phyloP scores from a whole-genome alignment of 2,797 vertebrate genomes.

The Philypnodon macrostomus region DNA sequence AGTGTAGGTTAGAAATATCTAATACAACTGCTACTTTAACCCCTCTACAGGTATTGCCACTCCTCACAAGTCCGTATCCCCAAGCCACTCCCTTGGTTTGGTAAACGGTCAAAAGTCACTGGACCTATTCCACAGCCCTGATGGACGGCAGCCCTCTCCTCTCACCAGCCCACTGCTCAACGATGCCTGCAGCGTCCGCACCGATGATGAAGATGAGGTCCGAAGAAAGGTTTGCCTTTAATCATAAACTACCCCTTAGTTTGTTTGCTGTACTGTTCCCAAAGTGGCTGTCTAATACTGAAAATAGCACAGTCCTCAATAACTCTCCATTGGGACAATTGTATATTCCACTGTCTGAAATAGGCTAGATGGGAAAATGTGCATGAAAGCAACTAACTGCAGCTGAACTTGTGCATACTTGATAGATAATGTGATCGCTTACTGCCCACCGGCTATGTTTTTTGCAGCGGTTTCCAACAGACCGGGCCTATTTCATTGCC shows the following conservation, averaged over 20 bases:
- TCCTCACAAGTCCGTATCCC: slow-evolving; percentile 86
- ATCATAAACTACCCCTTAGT: background rate
- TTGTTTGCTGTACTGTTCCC: slow-evolving; percentile 6
- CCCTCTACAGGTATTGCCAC: slow-evolving; percentile 80
- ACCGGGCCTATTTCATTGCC: slow-evolving; percentile 92
- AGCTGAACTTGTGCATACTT: background rate
- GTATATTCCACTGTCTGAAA: slow-evolving; percentile 31
- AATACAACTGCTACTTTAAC: slow-evolving; percentile 1
- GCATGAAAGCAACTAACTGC: background rate
- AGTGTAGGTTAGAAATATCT: too few relatives aligned
- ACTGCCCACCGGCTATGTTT: slow-evolving; percentile 24
- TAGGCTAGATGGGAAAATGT: slow-evolving; percentile 13
- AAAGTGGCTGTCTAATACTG: slow-evolving; percentile 14
- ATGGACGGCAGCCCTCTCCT: slow-evolving; percentile 87
- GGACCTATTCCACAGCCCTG: slow-evolving; percentile 84
- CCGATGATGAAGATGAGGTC: slow-evolving; percentile 90
- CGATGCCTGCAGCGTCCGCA: slow-evolving; percentile 83
- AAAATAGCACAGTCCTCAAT: slow-evolving; percentile 60
- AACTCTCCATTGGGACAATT: slow-evolving; percentile 28
- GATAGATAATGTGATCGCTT: slow-evolving; percentile 1
- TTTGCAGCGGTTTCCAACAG: slow-evolving; percentile 87
- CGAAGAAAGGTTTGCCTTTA: slow-evolving; percentile 84
- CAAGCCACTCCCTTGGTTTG: slow-evolving; percentile 84
- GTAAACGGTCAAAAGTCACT: slow-evolving; percentile 80
- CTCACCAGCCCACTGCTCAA: slow-evolving; percentile 90